These are phyloP conservation scores for Dasysyrphus tricinctus DNA, from an alignment of 2,888 invertebrate species.

Conservation along the genomic window DNA sequence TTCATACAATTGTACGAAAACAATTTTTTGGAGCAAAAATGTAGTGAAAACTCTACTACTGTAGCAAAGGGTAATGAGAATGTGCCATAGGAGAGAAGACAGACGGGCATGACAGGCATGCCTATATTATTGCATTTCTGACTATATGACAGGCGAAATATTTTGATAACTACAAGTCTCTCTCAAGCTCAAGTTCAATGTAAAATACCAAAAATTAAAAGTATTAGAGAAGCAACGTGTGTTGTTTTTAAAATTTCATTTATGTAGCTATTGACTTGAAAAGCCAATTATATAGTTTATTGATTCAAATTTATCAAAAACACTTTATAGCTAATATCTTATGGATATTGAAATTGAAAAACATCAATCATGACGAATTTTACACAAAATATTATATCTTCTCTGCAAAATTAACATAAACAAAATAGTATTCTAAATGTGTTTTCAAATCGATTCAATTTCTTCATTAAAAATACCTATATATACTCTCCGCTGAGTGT, in stretches of 20 bases:
- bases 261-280: background rate
- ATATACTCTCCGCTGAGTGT: background rate
- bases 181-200: too few species aligned
- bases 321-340: background rate
- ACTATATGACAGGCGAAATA: too few species aligned
- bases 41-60: too few species aligned
- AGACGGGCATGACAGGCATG: too few species aligned
- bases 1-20: too few species aligned
- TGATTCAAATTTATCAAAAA: background rate
- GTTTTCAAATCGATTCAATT: slow-evolving; percentile 23
- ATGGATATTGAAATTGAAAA: background rate
- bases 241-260: background rate
- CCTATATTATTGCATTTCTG: too few species aligned
- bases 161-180: too few species aligned
- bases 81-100: too few species aligned
- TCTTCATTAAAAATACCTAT: background rate
- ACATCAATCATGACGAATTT: slow-evolving; percentile 16
- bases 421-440: slow-evolving; percentile 8
- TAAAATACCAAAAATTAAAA: background rate
- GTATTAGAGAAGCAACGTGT: background rate
- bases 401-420: slow-evolving; percentile 11
- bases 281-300: background rate
- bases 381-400: slow-evolving; percentile 1
- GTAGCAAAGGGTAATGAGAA: too few species aligned
- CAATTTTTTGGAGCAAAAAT: too few species aligned